phyloP scores from a whole-genome alignment of 2,797 vertebrate genomes.

The Cheirogaleus major region DNA sequence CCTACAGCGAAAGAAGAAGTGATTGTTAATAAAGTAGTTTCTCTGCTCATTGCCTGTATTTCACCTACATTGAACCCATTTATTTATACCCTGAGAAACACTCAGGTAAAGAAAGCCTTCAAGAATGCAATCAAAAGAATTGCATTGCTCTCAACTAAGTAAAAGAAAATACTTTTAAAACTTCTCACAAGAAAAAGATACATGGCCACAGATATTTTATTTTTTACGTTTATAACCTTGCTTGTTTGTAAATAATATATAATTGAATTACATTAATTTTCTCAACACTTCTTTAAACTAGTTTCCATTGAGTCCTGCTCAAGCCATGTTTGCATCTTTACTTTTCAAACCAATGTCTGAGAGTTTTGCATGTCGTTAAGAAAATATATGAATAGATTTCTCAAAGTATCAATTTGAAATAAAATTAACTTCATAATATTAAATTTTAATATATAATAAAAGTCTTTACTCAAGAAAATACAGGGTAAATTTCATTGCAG shows the following conservation, averaged over 20 bases:
- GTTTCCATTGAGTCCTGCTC: background rate
- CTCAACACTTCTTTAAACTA: background rate
- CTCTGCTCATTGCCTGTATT: constrained; percentile 58
- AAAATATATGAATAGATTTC: background rate
- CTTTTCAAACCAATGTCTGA: background rate
- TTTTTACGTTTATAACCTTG: background rate
- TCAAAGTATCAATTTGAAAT: background rate
- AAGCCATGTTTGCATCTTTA: background rate
- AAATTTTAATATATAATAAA: background rate
- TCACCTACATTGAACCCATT: constrained; percentile 64
- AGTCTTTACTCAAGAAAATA: background rate
- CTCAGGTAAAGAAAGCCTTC: constrained; percentile 46
- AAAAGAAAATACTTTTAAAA: background rate
- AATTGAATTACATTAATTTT: background rate
- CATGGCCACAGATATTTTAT: background rate
- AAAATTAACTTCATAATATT: background rate
- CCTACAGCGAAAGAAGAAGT: constrained; percentile 29
- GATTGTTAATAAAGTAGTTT: constrained; percentile 59
- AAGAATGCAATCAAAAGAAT: background rate
- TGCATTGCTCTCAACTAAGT: background rate
- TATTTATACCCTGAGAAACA: constrained; percentile 65
- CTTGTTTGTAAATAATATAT: background rate
- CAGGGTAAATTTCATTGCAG: background rate
- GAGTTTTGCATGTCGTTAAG: background rate
- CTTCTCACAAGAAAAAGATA: background rate